These are phyloP conservation scores for Sebastes cheni DNA, from an alignment of 2,797 vertebrate genomes.

Conservation along the genomic window DNA sequence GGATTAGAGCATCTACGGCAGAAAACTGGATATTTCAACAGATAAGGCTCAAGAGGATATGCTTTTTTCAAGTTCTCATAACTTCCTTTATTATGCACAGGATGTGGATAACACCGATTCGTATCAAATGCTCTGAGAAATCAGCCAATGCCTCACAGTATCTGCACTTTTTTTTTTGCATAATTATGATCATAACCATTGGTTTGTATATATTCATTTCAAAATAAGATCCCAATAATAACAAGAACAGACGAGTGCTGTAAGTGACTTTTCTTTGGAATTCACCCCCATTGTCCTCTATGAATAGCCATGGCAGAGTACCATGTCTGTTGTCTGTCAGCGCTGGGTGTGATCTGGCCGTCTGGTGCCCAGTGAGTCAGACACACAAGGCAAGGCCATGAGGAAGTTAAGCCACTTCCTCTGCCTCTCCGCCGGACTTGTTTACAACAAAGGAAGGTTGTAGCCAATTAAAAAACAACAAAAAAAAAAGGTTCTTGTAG, in stretches of 20 bases:
- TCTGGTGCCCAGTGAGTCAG: constrained; percentile 73
- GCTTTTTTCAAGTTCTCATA: constrained; percentile 17
- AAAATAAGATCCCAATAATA: neutral
- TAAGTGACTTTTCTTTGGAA: neutral
- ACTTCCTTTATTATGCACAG: constrained; percentile 39
- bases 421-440: constrained; percentile 57
- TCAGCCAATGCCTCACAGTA: neutral
- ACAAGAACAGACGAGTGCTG: neutral
- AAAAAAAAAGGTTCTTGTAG: neutral
- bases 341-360: constrained; percentile 27
- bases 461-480: neutral
- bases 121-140: neutral
- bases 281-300: constrained; percentile 50
- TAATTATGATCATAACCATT: neutral
- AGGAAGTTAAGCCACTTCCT: constrained; percentile 77
- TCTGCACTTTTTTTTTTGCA: neutral
- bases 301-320: constrained; percentile 52
- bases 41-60: constrained; percentile 38
- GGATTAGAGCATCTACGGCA: neutral
- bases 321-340: constrained; percentile 39
- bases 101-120: neutral
- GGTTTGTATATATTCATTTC: neutral
- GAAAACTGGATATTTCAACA: constrained; percentile 15
- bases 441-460: constrained; percentile 57
- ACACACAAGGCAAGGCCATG: constrained; percentile 61